Evolutionary conservation across 2,113 vertebrate species (phyloP), one percentile per base, ranked within the genome.

Genomic region (Dasyprocta punctata): DNA sequence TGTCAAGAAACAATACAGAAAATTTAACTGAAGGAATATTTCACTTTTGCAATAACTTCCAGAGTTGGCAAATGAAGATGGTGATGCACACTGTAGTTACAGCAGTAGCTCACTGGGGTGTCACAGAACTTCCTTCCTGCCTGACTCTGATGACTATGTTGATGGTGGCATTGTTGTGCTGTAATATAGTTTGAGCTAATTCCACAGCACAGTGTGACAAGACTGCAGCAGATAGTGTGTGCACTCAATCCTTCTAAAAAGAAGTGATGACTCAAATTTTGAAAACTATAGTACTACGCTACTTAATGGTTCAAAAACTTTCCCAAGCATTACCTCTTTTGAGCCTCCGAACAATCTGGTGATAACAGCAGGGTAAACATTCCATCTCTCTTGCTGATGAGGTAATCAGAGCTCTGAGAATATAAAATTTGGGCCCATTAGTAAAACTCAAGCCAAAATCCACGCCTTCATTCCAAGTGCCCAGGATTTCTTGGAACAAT

Each of bases 381-480:
- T 19, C 58, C 10, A 26, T 17, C 0, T 8, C 20, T 91, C 47
- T 89, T 41, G 19, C 38, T 83, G 19, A 71, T 28, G 12, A 80
- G 22, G 20, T 41, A 38, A 77, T 0, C 20, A 17, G 12, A 80
- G 2, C 61, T 94, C 69, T 83, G 36, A 89, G 61, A 89, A 73
- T 8, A 17, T 84, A 54, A 67, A 26, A 63, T 11, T 19, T 67
- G n/a, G 22, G 61, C 8, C 28, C n/a, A 41, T 67, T 38, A 80
- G n/a, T 61, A 92, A 95, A 96, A 67, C 13, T 24, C 89, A 30
- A 88, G 47, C 28, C 54, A 71, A 96, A 94, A 86, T 73, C 1
- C 7, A 1, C 67, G 52, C 33, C 13, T 81, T 92, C 19, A 69
- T 10, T 86, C 24, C 14, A 16, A 12, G 33, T 65, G 2, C 28